Base-by-base conservation (phyloP, 37 sponge, comb jelly and placozoan species). In the Beroe forskalii region DNA sequence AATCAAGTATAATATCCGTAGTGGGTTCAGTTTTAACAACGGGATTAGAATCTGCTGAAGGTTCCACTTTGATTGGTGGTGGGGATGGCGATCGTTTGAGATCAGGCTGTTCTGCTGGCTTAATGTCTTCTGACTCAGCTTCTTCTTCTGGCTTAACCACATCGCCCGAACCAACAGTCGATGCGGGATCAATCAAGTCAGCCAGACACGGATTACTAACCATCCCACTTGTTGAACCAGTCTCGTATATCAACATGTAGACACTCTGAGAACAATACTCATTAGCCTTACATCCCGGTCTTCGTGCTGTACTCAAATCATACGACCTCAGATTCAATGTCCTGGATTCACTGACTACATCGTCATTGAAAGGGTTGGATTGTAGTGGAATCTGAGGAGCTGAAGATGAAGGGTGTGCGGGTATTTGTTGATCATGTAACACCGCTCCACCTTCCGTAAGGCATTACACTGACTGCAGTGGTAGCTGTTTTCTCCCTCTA, bases 231-330 rank as follows among this genome's bases (percentile, higher is more conserved):
- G 12, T 27, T 27, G 66, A 64, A n/a, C 25, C 66, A 64, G 25
- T 37, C 76, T 38, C 76, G 76, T 72, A 72, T 2, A 72, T 27
- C 40, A 72, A 22, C 76, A 72, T 36, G 40, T 72, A 72, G 40
- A 72, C 76, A 6, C 37, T 6, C 76, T 33, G 76, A 38, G 76
- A 72, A 22, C 40, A 72, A 22, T 72, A 27, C 27, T 72, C 76
- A 4, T 38, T 38, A 32, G 8, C 9, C 38, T 14, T 27, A 4
- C 37, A 72, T 22, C 40, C 40, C 3, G 76, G 76, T 36, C 76
- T 33, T 8, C 40, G 4, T 37, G 6, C 23, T 4, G 19, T 35
- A 35, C 76, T 12, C 37, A 72, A 38, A 72, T 72, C 76, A 72
- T 72, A 72, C 39, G 9, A 3, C 76, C 30, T 72, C 14, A 72